Conservation (phyloP, 53 echinoderm and acorn worm species). For the Stichopus horrens region DNA sequence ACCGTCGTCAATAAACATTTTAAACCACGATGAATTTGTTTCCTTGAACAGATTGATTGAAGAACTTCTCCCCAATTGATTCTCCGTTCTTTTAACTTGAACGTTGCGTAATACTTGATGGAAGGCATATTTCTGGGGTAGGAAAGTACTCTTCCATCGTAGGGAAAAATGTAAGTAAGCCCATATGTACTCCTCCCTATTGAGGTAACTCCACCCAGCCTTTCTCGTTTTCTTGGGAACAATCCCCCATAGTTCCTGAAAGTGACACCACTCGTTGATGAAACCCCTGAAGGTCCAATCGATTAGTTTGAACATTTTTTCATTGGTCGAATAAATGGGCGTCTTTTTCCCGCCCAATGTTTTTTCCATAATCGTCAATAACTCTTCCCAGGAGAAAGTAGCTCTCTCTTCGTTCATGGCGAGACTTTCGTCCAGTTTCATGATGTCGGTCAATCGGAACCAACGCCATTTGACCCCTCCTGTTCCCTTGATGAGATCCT, state of each 20-base stretch:
- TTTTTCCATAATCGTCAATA: not conserved
- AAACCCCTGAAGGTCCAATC: not conserved
- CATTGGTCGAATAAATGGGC: not conserved
- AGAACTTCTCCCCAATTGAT: not conserved
- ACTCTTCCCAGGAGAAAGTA: not conserved
- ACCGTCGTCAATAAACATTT: not conserved
- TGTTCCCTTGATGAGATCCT: not conserved
- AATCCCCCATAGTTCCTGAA: too few relatives aligned
- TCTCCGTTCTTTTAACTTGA: not conserved
- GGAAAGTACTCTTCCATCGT: not conserved
- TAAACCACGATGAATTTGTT: not conserved
- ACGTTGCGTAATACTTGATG: not conserved
- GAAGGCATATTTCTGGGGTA: not conserved
- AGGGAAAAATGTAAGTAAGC: not conserved
- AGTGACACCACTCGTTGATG: too few relatives aligned
- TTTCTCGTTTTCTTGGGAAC: not conserved
- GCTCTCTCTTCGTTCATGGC: too few relatives aligned
- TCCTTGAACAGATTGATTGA: not conserved
- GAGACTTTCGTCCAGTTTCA: too few relatives aligned
- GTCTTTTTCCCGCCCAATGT: not conserved
- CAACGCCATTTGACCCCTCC: not conserved
- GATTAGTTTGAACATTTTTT: not conserved
- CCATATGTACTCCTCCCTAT: too few relatives aligned
- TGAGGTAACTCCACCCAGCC: too few relatives aligned
- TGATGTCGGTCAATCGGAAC: too few relatives aligned